phyloP scores from a whole-genome alignment of 2,797 vertebrate species.

The Botia kubotai region DNA sequence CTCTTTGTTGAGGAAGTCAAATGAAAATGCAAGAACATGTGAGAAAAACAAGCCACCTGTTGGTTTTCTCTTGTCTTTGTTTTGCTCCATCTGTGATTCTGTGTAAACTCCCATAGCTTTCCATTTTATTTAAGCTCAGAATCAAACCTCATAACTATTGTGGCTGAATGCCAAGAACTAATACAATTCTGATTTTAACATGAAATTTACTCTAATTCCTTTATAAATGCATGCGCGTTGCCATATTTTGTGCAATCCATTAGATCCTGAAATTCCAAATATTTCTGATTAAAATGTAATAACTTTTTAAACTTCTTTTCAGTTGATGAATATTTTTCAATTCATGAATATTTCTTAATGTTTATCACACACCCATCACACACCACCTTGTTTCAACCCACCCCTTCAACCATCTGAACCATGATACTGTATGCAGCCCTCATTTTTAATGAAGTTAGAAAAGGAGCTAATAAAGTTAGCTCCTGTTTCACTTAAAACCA shows the following conservation, averaged over 20 bases:
- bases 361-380: not conserved
- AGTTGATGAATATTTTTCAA: too few relatives aligned
- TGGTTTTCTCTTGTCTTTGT: not conserved
- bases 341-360: not conserved
- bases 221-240: not conserved
- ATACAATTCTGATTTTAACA: not conserved
- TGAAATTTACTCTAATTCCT: not conserved
- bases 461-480: too few relatives aligned
- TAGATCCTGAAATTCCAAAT: not conserved
- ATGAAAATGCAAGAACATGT: not conserved
- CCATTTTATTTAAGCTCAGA: conserved; percentile 1
- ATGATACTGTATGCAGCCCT: not conserved
- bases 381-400: not conserved
- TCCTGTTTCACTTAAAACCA: not conserved
- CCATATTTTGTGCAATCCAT: not conserved
- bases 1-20: not conserved
- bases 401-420: not conserved
- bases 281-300: too few relatives aligned
- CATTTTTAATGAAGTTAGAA: not conserved
- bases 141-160: conserved; percentile 4
- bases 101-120: not conserved
- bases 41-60: conserved; percentile 20
- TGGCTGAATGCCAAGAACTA: not conserved
- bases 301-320: not conserved
- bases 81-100: too few relatives aligned